Conservation (phyloP, 2,888 invertebrate genomes). For the Diarsia rubi region DNA sequence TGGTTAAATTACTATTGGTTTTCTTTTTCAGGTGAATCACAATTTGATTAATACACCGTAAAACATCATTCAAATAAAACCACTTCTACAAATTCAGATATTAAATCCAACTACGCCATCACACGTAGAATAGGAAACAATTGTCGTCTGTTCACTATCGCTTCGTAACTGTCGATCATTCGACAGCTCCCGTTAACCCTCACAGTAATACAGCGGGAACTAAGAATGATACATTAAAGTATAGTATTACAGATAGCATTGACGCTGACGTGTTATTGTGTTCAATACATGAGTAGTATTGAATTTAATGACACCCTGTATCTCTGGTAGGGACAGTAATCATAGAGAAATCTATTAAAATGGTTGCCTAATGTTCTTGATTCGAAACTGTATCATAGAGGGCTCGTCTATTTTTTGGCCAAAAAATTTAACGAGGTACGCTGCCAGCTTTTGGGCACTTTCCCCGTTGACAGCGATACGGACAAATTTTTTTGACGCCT, state of each 20-base stretch:
- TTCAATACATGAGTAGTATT: conserved; percentile 44
- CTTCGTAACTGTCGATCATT: conserved; percentile 35
- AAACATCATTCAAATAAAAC: background rate
- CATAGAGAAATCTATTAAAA: conserved; percentile 19
- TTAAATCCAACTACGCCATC: background rate
- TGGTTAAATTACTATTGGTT: background rate
- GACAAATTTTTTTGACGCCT: background rate
- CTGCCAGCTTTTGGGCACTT: background rate
- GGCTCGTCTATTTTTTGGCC: background rate
- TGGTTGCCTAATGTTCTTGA: conserved; percentile 12
- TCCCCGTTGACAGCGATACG: background rate
- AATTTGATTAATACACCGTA: too few species aligned
- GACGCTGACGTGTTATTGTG: conserved; percentile 74
- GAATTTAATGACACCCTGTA: conserved; percentile 39
- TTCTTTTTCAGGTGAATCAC: too few species aligned
- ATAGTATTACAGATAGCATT: conserved; percentile 68
- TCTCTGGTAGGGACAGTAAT: conserved; percentile 23
- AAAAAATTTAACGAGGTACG: background rate
- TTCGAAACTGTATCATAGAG: background rate
- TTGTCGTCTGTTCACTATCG: conserved; percentile 3
- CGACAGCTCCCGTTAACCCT: conserved; percentile 45
- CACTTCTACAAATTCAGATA: background rate
- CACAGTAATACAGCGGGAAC: conserved; percentile 69
- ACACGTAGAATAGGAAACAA: background rate
- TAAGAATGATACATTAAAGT: conserved; percentile 74